Evolutionary conservation across 1,140 invertebrate genomes (phyloP).

Genomic region (Drosophila nasuta): DNA sequence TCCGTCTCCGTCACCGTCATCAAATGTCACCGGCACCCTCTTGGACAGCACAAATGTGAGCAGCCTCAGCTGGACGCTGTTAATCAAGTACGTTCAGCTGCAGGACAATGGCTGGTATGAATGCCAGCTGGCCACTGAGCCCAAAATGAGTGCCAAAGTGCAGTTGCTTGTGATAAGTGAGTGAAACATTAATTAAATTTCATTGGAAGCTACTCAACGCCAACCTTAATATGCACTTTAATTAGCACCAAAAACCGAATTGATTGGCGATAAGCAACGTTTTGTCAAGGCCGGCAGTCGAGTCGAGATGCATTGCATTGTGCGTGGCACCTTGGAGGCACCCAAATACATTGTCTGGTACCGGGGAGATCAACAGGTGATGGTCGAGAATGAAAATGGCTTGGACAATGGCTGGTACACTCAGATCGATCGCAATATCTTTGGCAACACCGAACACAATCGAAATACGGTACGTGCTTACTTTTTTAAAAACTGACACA

Average conservation of each 20-base stretch:
- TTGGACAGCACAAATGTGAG: constrained; percentile 85
- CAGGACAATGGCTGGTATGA: constrained; percentile 90
- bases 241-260: constrained; percentile 85
- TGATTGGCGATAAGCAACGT: constrained; percentile 86
- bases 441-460: constrained; percentile 71
- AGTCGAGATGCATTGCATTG: constrained; percentile 87
- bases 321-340: constrained; percentile 86
- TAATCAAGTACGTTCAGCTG: constrained; percentile 88
- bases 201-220: neutral
- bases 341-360: constrained; percentile 88
- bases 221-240: neutral
- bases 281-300: constrained; percentile 87
- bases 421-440: constrained; percentile 74
- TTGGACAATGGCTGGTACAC: constrained; percentile 66
- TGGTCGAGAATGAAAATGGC: constrained; percentile 57
- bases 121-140: constrained; percentile 90
- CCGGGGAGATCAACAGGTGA: constrained; percentile 88
- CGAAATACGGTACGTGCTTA: constrained; percentile 57
- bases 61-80: constrained; percentile 93
- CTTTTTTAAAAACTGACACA: too few relatives aligned
- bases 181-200: constrained; percentile 54
- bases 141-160: constrained; percentile 89
- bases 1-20: constrained; percentile 61
- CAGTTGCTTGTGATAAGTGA: constrained; percentile 89
- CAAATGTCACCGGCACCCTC: constrained; percentile 24